Evolutionary conservation across 1,140 invertebrate species (phyloP).

Genomic region (Metaphire vulgaris): DNA sequence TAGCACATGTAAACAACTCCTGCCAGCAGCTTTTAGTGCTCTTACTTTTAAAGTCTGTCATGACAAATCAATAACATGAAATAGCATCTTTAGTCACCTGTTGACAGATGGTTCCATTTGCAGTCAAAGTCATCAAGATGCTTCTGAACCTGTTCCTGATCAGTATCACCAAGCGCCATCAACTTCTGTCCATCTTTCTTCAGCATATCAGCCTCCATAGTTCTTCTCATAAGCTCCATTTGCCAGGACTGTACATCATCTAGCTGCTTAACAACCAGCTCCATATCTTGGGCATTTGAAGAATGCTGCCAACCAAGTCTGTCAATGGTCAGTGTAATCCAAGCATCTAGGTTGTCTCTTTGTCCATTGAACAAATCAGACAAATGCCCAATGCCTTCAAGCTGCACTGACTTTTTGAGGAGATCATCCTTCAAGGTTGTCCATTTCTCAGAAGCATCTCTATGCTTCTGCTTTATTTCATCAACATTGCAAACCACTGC

Average conservation of each 20-base stretch:
- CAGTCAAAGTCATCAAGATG: background rate
- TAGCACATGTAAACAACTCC: too few species aligned
- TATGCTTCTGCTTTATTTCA: background rate
- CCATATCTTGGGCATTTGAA: constrained; percentile 64
- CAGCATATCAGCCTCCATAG: background rate
- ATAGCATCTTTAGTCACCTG: too few species aligned
- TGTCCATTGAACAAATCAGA: background rate
- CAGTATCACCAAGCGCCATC: background rate
- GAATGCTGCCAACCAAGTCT: constrained; percentile 61
- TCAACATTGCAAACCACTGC: background rate
- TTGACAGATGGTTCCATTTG: background rate
- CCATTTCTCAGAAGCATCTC: background rate
- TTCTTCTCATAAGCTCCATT: background rate
- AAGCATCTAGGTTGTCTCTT: constrained; percentile 68
- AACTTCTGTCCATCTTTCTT: background rate
- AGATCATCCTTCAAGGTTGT: background rate
- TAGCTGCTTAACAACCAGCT: constrained; percentile 60
- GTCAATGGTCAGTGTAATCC: constrained; percentile 62
- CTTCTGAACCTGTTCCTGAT: background rate
- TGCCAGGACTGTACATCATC: background rate
- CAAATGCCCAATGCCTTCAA: background rate
- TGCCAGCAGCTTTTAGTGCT: too few species aligned
- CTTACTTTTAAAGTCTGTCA: too few species aligned
- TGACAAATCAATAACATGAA: too few species aligned
- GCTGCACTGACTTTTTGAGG: background rate